phyloP scores from a whole-genome alignment of 2,888 invertebrate genomes.

The Cheilosia urbana region DNA sequence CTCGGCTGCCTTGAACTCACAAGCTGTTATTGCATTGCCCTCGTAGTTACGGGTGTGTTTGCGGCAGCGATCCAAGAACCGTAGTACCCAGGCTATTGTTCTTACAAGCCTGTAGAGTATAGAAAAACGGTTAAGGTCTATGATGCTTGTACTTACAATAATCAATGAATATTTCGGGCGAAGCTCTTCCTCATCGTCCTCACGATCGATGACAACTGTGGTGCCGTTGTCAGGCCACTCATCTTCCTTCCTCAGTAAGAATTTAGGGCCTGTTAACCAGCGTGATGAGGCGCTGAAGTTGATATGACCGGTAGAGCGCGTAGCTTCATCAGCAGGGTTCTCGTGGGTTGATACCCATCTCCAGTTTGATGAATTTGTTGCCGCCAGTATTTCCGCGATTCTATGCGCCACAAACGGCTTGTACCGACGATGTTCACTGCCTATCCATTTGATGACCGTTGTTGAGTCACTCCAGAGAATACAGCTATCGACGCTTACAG shows the following conservation, averaged over 20 bases:
- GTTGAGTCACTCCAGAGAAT: constrained; percentile 7
- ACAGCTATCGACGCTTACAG: neutral
- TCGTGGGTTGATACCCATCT: neutral
- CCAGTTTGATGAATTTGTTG: too few species aligned
- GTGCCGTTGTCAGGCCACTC: too few species aligned
- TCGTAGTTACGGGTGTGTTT: neutral
- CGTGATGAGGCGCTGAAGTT: too few species aligned
- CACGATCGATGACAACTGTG: neutral
- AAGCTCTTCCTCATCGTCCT: constrained; percentile 23
- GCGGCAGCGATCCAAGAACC: constrained; percentile 12
- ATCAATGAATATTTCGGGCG: constrained; percentile 11
- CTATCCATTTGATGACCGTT: neutral
- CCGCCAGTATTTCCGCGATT: too few species aligned
- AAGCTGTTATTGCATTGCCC: too few species aligned
- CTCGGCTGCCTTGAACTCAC: constrained; percentile 4
- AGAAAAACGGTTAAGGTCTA: constrained; percentile 32
- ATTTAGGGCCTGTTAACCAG: too few species aligned
- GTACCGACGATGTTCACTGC: too few species aligned
- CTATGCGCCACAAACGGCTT: too few species aligned
- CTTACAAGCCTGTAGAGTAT: constrained; percentile 23
- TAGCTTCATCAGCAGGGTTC: neutral
- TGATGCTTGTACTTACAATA: neutral
- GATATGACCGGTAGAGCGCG: too few species aligned
- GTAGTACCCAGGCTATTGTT: constrained; percentile 5
- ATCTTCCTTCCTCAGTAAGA: too few species aligned